These are phyloP conservation scores for Tryphoninae sp. DNA, from an alignment of 2,888 invertebrate species.

Conservation along the genomic window DNA sequence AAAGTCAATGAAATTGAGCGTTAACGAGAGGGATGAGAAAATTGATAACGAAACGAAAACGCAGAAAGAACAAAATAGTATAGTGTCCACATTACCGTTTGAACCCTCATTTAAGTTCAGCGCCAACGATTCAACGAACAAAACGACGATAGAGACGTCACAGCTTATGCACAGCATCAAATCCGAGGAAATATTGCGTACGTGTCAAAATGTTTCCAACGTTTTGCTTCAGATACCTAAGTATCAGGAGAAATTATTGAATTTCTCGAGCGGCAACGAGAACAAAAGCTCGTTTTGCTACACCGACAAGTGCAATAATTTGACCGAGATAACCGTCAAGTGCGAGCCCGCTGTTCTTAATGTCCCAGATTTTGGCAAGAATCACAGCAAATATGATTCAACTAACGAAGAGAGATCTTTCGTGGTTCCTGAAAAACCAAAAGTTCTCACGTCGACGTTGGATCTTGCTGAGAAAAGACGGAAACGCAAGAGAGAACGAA, in stretches of 20 bases:
- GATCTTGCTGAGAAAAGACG: conserved; percentile 84
- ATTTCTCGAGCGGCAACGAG: conserved; percentile 74
- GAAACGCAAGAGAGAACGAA: conserved; percentile 80
- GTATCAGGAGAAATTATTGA: conserved; percentile 78
- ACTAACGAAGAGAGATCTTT: conserved; percentile 62
- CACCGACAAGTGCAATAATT: conserved; percentile 79
- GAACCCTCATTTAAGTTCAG: conserved; percentile 74
- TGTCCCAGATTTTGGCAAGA: conserved; percentile 79
- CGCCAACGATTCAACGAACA: conserved; percentile 66
- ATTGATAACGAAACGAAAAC: conserved; percentile 65
- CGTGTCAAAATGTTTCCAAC: conserved; percentile 79
- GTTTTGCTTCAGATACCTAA: conserved; percentile 79
- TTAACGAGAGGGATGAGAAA: conserved; percentile 66
- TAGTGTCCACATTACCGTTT: conserved; percentile 72
- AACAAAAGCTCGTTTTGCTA: conserved; percentile 72
- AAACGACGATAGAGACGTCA: conserved; percentile 67
- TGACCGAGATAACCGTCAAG: conserved; percentile 74
- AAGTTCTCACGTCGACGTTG: conserved; percentile 78
- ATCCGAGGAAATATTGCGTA: conserved; percentile 77
- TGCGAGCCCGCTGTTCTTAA: conserved; percentile 78
- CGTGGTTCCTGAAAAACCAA: conserved; percentile 73
- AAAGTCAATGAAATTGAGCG: conserved; percentile 10
- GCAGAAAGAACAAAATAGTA: conserved; percentile 67
- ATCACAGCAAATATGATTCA: conserved; percentile 73
- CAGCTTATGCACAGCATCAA: conserved; percentile 77